Percentiles rank a stretch among this genome's conserved stretches.
phyloP scores from a whole-genome alignment of 2,797 vertebrate genomes.

The Esox lucius region DNA sequence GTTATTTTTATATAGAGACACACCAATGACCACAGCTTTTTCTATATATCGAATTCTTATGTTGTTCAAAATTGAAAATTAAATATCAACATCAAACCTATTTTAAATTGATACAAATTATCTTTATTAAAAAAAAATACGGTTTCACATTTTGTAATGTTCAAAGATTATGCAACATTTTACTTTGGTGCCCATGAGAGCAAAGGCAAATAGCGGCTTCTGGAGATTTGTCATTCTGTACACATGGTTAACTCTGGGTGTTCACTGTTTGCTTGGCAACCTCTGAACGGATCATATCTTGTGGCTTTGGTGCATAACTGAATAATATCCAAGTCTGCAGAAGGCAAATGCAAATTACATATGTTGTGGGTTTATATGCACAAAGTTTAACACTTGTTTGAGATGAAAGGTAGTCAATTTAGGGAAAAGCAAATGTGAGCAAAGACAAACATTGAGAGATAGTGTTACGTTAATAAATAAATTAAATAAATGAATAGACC shows the following conservation, averaged over 20 bases:
- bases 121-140: slow-evolving; percentile 13
- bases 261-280: slow-evolving; percentile 55
- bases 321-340: slow-evolving; percentile 18
- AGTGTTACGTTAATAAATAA: not conserved
- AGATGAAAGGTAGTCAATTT: not conserved
- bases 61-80: slow-evolving; percentile 58
- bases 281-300: slow-evolving; percentile 41
- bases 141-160: slow-evolving; percentile 50
- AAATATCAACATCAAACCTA: slow-evolving; percentile 60
- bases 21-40: slow-evolving; percentile 50
- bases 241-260: slow-evolving; percentile 48
- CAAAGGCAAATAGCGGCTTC: slow-evolving; percentile 45
- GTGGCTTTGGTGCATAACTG: slow-evolving; percentile 23
- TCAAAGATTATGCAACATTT: slow-evolving; percentile 33
- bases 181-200: slow-evolving; percentile 33
- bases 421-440: not conserved
- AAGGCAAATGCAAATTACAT: slow-evolving; percentile 10
- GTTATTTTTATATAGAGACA: slow-evolving; percentile 16
- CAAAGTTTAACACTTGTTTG: slow-evolving; percentile 4
- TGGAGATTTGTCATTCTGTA: slow-evolving; percentile 55
- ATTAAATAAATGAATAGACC: not conserved
- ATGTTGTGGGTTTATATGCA: slow-evolving; percentile 42
- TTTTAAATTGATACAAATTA: slow-evolving; percentile 26
- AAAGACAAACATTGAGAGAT: slow-evolving; percentile 1
- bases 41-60: slow-evolving; percentile 51